Evolutionary conservation across 2,888 invertebrate genomes (phyloP).

Genomic region (Sesia apiformis): DNA sequence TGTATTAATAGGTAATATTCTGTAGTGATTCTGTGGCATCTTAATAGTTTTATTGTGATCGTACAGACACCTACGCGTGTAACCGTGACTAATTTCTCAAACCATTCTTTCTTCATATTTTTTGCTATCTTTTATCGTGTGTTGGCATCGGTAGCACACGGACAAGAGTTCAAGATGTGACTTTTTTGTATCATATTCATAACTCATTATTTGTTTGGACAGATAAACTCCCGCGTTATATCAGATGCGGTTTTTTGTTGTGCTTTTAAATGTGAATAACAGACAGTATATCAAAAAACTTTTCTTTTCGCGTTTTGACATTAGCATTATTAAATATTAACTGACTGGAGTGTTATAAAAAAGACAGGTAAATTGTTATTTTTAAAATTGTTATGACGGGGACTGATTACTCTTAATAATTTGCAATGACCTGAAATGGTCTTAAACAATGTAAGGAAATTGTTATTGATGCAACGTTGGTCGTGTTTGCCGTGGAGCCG

Average conservation of each 20-base stretch:
- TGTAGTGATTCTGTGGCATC: too few species aligned
- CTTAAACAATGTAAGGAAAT: not conserved
- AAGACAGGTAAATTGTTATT: too few species aligned
- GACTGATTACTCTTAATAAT: too few species aligned
- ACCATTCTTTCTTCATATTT: not conserved
- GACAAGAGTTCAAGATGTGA: not conserved
- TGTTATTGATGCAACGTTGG: not conserved
- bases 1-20: too few species aligned
- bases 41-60: too few species aligned
- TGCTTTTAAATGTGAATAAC: not conserved
- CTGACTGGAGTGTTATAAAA: too few species aligned
- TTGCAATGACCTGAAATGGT: too few species aligned
- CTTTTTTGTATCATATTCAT: not conserved
- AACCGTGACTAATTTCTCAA: not conserved
- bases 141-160: not conserved
- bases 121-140: not conserved
- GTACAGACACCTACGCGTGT: too few species aligned
- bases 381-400: too few species aligned
- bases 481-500: slow-evolving; percentile 2
- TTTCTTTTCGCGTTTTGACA: not conserved
- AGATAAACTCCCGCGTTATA: not conserved
- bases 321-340: too few species aligned
- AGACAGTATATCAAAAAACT: not conserved
- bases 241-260: not conserved
- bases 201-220: not conserved